These are phyloP conservation scores for Eremobia ochroleuca DNA, from an alignment of 2,888 invertebrate genomes.

Conservation along the genomic window DNA sequence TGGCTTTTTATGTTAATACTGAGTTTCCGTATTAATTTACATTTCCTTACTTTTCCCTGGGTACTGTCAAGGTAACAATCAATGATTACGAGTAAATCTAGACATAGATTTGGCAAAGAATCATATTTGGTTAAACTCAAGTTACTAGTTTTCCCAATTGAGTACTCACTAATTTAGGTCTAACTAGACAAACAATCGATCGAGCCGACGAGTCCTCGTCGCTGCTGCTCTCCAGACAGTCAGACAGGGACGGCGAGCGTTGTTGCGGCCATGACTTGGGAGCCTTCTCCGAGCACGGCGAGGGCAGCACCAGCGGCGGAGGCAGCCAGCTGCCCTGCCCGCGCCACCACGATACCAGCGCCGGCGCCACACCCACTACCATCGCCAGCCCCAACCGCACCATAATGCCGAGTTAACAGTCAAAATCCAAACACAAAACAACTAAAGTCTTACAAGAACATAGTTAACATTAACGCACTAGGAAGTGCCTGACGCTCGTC, in stretches of 20 bases:
- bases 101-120: neutral
- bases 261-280: conserved; percentile 81
- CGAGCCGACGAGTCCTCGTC: conserved; percentile 86
- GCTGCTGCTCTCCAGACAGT: conserved; percentile 87
- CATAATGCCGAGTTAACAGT: conserved; percentile 74
- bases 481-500: conserved; percentile 70
- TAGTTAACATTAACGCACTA: conserved; percentile 69
- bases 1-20: neutral
- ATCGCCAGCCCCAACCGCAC: conserved; percentile 88
- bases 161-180: conserved; percentile 87
- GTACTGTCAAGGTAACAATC: neutral
- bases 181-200: conserved; percentile 87
- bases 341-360: conserved; percentile 89
- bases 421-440: conserved; percentile 32
- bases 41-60: neutral
- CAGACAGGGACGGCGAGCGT: conserved; percentile 88
- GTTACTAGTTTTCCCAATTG: neutral
- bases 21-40: conserved; percentile 4
- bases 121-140: neutral
- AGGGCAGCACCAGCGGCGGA: conserved; percentile 74
- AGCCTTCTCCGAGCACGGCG: conserved; percentile 77
- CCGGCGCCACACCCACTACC: conserved; percentile 90
- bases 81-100: neutral
- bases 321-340: conserved; percentile 80
- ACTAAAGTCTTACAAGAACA: conserved; percentile 64